Percentiles rank a stretch among this genome's conserved stretches.
Conservation (phyloP, 2,888 invertebrate species). For the Microplitis manilae region DNA sequence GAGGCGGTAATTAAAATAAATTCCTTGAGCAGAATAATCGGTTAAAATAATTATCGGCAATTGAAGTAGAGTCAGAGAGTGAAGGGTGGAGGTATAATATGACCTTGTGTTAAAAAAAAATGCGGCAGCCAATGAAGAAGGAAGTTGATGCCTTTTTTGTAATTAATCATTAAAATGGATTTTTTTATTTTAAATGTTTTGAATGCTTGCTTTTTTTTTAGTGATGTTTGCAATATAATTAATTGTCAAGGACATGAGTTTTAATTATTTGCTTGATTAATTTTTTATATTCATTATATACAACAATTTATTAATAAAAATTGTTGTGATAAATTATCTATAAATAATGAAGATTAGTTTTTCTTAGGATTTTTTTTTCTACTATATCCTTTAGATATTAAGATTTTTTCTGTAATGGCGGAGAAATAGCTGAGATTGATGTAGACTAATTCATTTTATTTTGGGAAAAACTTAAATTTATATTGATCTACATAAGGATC, state of each 20-base stretch:
- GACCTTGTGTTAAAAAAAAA: background rate
- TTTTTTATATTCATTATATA: no score
- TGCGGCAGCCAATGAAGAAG: background rate
- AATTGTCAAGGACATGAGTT: conserved; percentile 14
- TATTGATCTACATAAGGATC: no score
- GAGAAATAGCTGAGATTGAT: no score
- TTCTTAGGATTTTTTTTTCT: no score
- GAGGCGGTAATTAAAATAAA: conserved; percentile 7
- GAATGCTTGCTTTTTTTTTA: background rate
- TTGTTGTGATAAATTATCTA: no score
- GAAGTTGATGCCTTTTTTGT: background rate
- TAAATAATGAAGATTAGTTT: no score
- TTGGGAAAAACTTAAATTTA: no score
- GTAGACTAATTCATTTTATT: no score
- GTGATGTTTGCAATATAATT: background rate
- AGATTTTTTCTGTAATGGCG: no score
- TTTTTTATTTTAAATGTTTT: background rate
- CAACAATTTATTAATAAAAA: no score
- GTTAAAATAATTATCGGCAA: background rate
- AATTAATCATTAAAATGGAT: conserved; percentile 24
- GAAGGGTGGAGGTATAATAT: conserved; percentile 18
- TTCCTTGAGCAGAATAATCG: conserved; percentile 18
- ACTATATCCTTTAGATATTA: no score
- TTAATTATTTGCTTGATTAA: no score
- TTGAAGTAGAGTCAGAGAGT: background rate